A percentile compares a stretch with the other conserved stretches of the same genome.
phyloP scores from a whole-genome alignment of 1,140 invertebrate genomes.

The Macrobrachium rosenbergii region DNA sequence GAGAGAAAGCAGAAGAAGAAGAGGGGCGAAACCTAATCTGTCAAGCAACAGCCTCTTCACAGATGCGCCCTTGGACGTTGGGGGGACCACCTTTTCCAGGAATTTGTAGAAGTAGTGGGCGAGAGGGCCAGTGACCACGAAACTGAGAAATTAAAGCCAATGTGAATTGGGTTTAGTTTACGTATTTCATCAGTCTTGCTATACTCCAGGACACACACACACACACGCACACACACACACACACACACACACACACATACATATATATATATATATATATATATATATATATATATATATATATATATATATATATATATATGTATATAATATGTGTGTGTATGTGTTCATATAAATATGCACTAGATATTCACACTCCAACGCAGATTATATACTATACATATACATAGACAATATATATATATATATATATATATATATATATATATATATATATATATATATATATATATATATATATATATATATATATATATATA shows the following conservation, averaged over 20 bases:
- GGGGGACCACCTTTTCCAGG: conserved; percentile 28
- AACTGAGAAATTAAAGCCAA: background rate
- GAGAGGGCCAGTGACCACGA: conserved; percentile 50
- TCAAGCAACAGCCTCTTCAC: conserved; percentile 45
- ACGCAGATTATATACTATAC: no score
- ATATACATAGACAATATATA: no score
- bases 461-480: no score
- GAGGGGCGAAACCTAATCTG: conserved; percentile 37
- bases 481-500: no score
- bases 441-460: no score
- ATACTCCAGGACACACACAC: background rate
- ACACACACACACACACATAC: no score
- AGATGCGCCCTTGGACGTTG: conserved; percentile 19
- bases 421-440: background rate
- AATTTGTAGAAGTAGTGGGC: conserved; percentile 50
- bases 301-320: conserved; percentile 9
- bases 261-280: background rate
- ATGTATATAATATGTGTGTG: no score
- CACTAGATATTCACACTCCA: no score
- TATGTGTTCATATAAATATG: no score
- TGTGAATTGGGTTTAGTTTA: background rate
- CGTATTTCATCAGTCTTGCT: background rate
- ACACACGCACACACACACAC: background rate
- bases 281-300: conserved; percentile 10
- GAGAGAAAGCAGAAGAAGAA: conserved; percentile 37